Evolutionary conservation across 2,797 vertebrate species (phyloP), one percentile per base, ranked within the genome.

Genomic region (Psittacula derbiana): DNA sequence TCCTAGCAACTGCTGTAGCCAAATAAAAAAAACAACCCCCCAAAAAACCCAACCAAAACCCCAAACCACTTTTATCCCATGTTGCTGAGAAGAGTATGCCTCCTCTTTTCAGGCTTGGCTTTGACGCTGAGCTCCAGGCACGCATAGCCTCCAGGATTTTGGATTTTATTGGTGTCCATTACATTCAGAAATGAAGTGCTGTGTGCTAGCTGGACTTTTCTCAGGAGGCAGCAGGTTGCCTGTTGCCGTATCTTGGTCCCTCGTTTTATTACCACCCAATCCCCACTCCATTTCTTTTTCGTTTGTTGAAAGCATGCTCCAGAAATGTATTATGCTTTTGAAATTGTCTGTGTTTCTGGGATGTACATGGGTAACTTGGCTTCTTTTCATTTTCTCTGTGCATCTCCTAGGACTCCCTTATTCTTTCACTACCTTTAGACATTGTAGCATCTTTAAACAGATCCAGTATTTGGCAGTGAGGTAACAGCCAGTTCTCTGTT

Each of bases 101-200:
- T 24, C 10, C 4, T 24, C 3, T 80, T 80, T 52, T 72, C 44
- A 86, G 49, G 12, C 23, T 10, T 36, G 40, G n/a, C 21, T 75
- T 80, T 71, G 58, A 27, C 20, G 8, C 47, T 53, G 61, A n/a
- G 50, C 27, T 53, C 12, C 21, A 74, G 61, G 50, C 53, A 3
- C 10, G 20, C 19, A 5, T n/a, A 33, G 52, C n/a, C 9, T 53
- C 20, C 21, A 44, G 73, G 50, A 12, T 66, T 44, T 74, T 52
- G 15, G 21, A 0, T 47, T 50, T 36, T 14, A 4, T 4, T 16
- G 62, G 0, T 31, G 19, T 44, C 65, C 17, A 8, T 67, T 50
- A 2, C 7, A 2, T 57, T 78, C 47, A 66, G 74, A 66, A 74
- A 20, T 58, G 28, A n/a, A 18, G 57, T 11, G 43, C 41, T 55